A percentile compares a stretch with the other conserved stretches of the same genome.
phyloP scores from a whole-genome alignment of 1,140 invertebrate genomes.

The Adelges cooleyi region DNA sequence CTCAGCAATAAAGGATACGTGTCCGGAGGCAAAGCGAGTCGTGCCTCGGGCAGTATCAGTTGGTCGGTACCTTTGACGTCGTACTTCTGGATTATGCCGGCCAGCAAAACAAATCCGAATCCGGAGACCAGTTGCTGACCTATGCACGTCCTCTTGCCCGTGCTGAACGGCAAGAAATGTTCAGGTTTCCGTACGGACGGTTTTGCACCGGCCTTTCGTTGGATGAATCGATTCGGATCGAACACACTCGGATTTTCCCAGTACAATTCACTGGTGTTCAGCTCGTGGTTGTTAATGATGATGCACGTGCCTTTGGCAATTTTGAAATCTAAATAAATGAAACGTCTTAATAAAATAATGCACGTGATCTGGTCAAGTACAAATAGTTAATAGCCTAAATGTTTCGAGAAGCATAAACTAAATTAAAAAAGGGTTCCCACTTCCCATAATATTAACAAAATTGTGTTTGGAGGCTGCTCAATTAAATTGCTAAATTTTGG shows the following conservation, averaged over 20 bases:
- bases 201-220: slow-evolving; percentile 33
- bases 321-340: neutral
- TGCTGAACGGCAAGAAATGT: slow-evolving; percentile 74
- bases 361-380: neutral
- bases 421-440: neutral
- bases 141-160: slow-evolving; percentile 73
- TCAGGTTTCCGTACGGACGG: slow-evolving; percentile 40
- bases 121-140: slow-evolving; percentile 70
- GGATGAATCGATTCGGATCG: slow-evolving; percentile 58
- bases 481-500: too few relatives aligned
- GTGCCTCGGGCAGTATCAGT: slow-evolving; percentile 48
- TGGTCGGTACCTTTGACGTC: slow-evolving; percentile 48
- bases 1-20: slow-evolving; percentile 50
- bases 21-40: slow-evolving; percentile 54
- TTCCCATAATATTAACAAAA: too few relatives aligned
- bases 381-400: too few relatives aligned
- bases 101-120: slow-evolving; percentile 58
- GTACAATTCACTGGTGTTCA: slow-evolving; percentile 59
- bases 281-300: slow-evolving; percentile 74
- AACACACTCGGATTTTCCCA: slow-evolving; percentile 62
- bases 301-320: slow-evolving; percentile 58
- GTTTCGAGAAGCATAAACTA: too few relatives aligned
- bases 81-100: slow-evolving; percentile 61
- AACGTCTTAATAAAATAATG: neutral
- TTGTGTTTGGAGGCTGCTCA: too few relatives aligned